Percentiles rank a stretch among this genome's conserved stretches.
These are phyloP conservation scores for Dorcus parallelipipedus DNA, from an alignment of 2,888 invertebrate species.

Conservation along the genomic window DNA sequence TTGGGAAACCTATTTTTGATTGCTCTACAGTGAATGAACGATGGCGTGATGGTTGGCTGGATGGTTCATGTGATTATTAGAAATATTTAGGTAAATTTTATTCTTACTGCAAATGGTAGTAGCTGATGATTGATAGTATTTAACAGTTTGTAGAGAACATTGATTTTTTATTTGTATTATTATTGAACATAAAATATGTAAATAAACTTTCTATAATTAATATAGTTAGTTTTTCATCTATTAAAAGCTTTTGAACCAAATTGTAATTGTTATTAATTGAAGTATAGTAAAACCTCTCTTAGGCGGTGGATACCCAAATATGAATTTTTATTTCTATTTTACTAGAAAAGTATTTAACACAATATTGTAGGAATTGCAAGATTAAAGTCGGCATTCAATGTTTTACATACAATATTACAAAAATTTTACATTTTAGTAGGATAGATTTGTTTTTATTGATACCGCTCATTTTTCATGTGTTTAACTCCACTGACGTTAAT, in stretches of 20 bases:
- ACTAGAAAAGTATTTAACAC: background rate
- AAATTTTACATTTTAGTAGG: background rate
- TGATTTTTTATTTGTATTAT: no score
- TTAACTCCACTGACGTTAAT: slow-evolving; percentile 36
- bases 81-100: background rate
- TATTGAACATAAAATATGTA: no score
- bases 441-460: slow-evolving; percentile 30
- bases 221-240: no score
- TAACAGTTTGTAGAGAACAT: no score
- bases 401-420: background rate
- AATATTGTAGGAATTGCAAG: background rate
- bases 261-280: no score
- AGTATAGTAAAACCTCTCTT: no score
- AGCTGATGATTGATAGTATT: no score
- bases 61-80: slow-evolving; percentile 83
- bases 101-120: no score
- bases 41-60: slow-evolving; percentile 93
- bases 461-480: slow-evolving; percentile 44
- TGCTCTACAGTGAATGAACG: slow-evolving; percentile 86
- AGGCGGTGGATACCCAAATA: no score
- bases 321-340: slow-evolving; percentile 1
- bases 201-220: no score
- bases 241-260: no score
- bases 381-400: background rate
- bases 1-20: slow-evolving; percentile 89